These are phyloP conservation scores for Premnoplex brunnescens DNA, from an alignment of 2,797 vertebrate genomes.

Conservation along the genomic window DNA sequence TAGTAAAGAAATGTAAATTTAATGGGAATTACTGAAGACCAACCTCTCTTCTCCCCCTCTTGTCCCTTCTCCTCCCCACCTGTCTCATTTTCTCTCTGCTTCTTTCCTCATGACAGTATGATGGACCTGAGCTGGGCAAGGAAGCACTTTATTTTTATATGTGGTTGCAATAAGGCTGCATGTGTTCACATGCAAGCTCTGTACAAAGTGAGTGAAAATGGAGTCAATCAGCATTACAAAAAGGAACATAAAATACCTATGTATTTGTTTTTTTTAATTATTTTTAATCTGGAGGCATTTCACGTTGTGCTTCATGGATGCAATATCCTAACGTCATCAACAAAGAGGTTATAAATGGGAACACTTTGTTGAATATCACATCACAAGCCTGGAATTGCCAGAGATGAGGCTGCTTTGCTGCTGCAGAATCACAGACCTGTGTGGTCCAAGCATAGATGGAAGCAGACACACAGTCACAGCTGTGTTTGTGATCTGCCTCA, in stretches of 20 bases:
- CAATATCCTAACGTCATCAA: background rate
- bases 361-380: background rate
- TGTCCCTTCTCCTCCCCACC: background rate
- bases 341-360: background rate
- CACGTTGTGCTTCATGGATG: background rate
- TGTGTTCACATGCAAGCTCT: background rate
- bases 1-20: background rate
- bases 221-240: background rate
- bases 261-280: background rate
- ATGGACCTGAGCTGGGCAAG: background rate
- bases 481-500: background rate
- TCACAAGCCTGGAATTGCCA: background rate
- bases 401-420: background rate
- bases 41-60: background rate
- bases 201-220: background rate
- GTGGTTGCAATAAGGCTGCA: background rate
- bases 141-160: background rate
- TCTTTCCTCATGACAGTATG: background rate
- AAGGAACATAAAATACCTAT: background rate
- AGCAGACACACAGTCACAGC: accelerated
- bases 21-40: background rate
- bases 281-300: background rate
- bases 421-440: background rate
- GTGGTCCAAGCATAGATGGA: background rate
- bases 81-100: background rate